A percentile compares a stretch with the other conserved stretches of the same genome.
phyloP scores from a whole-genome alignment of 35 echinoderm and acorn worm species.

The Apostichopus japonicus region DNA sequence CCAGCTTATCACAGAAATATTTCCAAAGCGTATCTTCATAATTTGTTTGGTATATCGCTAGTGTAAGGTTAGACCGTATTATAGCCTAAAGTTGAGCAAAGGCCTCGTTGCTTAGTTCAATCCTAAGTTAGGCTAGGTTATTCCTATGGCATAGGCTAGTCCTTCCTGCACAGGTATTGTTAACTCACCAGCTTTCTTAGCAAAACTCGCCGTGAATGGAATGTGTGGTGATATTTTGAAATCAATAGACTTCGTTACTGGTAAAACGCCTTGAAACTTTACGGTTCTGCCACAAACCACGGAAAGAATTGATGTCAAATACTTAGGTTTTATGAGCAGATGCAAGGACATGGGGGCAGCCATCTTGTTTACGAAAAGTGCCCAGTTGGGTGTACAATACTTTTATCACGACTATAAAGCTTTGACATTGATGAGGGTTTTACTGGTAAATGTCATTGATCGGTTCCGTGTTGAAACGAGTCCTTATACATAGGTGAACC shows the following conservation, averaged over 20 bases:
- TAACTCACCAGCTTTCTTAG: slow-evolving; percentile 6
- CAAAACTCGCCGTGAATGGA: background rate
- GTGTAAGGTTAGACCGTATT: background rate
- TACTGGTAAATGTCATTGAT: no score
- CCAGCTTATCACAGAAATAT: no score
- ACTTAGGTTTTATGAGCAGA: background rate
- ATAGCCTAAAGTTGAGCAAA: background rate
- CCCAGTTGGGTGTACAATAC: no score
- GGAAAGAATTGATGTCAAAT: background rate
- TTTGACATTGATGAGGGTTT: no score
- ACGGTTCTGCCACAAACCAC: background rate
- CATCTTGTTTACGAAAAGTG: background rate
- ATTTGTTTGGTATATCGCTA: background rate
- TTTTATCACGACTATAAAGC: no score
- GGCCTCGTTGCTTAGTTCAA: no score
- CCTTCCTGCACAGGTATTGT: no score
- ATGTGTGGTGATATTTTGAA: background rate
- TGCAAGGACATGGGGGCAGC: background rate
- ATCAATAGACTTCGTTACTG: background rate
- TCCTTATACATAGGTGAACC: no score
- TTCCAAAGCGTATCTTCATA: background rate
- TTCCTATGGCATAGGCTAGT: background rate
- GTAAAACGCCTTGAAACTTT: background rate
- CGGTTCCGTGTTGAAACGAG: no score
- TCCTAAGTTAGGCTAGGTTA: slow-evolving; percentile 4